A percentile compares a stretch with the other conserved stretches of the same genome.
phyloP scores from a whole-genome alignment of 2,797 vertebrate species.

The Artibeus jamaicensis region DNA sequence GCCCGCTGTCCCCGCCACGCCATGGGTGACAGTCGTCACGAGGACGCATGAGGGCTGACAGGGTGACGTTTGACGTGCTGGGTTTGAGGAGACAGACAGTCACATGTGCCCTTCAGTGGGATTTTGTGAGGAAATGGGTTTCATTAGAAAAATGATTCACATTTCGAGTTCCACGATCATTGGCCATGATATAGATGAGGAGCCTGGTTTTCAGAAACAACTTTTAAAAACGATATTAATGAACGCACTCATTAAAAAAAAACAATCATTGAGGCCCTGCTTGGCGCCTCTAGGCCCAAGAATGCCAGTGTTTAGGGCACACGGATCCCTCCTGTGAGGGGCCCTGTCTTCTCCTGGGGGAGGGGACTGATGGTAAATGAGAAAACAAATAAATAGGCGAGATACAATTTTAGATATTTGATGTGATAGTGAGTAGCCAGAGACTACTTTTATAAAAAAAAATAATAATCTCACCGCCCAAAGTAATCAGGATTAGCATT shows the following conservation, averaged over 20 bases:
- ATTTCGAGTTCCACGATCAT: neutral
- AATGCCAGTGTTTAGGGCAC: neutral
- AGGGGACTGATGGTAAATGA: neutral
- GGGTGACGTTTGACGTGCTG: neutral
- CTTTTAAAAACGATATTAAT: neutral
- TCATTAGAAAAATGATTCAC: neutral
- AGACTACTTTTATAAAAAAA: neutral
- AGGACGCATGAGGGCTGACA: neutral
- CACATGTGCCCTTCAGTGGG: neutral
- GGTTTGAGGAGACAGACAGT: neutral
- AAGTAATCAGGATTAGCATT: neutral
- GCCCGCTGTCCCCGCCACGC: no score
- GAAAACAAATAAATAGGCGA: neutral
- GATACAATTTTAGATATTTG: neutral
- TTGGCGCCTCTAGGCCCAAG: neutral
- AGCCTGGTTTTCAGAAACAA: neutral
- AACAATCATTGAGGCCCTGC: neutral
- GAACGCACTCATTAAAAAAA: neutral
- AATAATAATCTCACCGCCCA: neutral
- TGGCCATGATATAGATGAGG: neutral
- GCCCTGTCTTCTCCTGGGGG: neutral
- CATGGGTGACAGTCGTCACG: neutral
- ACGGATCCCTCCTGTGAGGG: neutral
- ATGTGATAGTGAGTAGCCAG: neutral
- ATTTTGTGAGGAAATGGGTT: neutral